phyloP scores from a whole-genome alignment of 2,113 vertebrate species.

The Scatophagus argus region DNA sequence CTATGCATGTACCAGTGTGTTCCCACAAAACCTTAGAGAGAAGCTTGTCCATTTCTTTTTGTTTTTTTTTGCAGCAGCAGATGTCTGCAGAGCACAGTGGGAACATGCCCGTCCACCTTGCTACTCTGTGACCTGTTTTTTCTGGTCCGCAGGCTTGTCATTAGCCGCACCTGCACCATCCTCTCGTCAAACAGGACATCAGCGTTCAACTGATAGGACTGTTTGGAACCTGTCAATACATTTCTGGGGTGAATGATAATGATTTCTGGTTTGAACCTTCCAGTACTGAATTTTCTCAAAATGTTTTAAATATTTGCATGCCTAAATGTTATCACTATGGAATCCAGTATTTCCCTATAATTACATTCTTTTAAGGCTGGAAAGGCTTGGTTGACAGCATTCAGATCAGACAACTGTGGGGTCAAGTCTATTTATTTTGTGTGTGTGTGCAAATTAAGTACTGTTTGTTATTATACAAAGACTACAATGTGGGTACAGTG shows the following conservation, averaged over 20 bases:
- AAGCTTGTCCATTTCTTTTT: constrained; percentile 2
- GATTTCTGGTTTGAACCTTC: neutral
- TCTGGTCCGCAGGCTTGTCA: constrained; percentile 4
- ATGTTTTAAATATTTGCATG: neutral
- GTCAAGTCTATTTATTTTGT: too few species aligned
- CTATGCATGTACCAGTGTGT: neutral
- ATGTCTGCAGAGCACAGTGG: neutral
- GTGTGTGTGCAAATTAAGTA: too few species aligned
- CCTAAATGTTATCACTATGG: neutral
- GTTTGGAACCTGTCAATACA: neutral
- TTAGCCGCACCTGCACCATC: constrained; percentile 27
- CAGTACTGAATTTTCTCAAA: neutral
- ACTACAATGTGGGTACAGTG: too few species aligned
- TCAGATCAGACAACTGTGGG: neutral
- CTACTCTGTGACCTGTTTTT: constrained; percentile 30
- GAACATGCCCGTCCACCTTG: constrained; percentile 9
- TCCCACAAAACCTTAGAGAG: constrained; percentile 8
- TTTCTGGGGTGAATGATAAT: neutral
- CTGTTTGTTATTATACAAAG: too few species aligned
- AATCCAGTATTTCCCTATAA: neutral
- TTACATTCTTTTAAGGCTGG: neutral
- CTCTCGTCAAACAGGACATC: constrained; percentile 8
- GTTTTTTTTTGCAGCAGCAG: constrained; percentile 19
- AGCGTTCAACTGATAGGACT: neutral
- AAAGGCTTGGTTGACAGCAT: neutral